These are phyloP conservation scores for Dromaius novaehollandiae DNA, from an alignment of 2,113 vertebrate species.

Conservation along the genomic window DNA sequence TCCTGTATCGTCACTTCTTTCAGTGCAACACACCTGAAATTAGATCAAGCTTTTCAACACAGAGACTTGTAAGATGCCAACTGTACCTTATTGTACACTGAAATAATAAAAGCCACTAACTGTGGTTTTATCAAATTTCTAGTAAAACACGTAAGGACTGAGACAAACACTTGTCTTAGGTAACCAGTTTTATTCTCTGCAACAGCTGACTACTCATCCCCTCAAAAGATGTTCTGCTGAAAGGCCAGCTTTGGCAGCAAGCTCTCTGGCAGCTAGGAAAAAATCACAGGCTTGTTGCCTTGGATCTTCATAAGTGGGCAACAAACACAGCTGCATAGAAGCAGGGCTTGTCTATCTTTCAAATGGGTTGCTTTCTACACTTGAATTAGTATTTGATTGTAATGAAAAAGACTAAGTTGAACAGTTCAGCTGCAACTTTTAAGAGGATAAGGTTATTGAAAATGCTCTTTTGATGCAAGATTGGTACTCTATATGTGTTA, in stretches of 20 bases:
- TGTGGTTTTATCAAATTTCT: background rate
- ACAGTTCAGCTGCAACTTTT: background rate
- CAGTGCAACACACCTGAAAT: background rate
- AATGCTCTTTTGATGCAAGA: background rate
- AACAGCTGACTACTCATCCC: background rate
- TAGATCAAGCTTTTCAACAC: background rate
- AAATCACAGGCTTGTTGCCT: background rate
- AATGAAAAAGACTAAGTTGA: too few relatives aligned
- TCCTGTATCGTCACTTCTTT: background rate
- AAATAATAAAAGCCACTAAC: background rate
- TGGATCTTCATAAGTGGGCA: background rate
- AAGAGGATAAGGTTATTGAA: background rate
- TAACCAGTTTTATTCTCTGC: background rate
- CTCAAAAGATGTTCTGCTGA: background rate
- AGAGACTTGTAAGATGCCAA: background rate
- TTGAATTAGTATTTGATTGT: too few relatives aligned
- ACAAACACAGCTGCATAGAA: background rate
- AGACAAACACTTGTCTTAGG: background rate
- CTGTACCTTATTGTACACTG: background rate
- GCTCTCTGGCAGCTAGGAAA: background rate
- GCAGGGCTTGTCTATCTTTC: background rate
- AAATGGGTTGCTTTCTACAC: background rate
- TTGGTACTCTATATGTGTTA: background rate
- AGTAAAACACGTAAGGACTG: rapidly evolving
- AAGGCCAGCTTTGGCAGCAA: background rate